Base-by-base conservation (phyloP, 37 sponge, comb jelly and placozoan genomes). In the Agelas oroides region DNA sequence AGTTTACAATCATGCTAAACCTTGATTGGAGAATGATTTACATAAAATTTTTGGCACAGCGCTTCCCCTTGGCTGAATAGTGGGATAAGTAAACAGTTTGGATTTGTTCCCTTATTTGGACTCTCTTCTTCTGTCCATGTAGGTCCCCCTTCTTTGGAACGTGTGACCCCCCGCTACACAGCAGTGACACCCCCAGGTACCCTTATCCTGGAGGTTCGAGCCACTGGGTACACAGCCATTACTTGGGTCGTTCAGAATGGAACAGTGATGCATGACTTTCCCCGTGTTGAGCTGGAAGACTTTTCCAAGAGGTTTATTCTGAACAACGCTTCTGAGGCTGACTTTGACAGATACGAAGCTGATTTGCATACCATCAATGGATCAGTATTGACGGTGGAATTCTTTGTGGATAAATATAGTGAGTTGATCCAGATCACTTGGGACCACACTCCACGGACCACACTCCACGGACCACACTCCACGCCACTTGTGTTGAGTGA, bases 181-280 rank as follows among this genome's bases (percentile, higher is more conserved):
- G 59, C 37, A 21, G 71, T 81, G 16, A 31, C 54, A 2, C 81
- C 81, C 52, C 81, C 81, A 24, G 13, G 17, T 28, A 31, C 54
- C 25, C 57, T 81, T 11, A 36, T 81, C 3, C 58, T 81, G 30
- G 81, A 81, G 58, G 35, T 81, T 19, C 28, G 38, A 28, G 81
- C 71, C 36, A 69, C 71, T 11, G 52, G 71, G 18, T 81, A 55
- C 31, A 55, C 56, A 53, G 54, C 54, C 34, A 69, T 81, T 32
- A 69, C 81, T 20, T 81, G 81, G 81, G 8, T n/a, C n/a, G 21
- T 81, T 2, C 16, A 68, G 21, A 81, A 81, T 68, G 81, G 81
- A 12, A 69, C 81, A 31, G 71, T 35, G 3, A 69, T 68, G 69
- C 69, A 69, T 54, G 71, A 20, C 53, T 69, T 81, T 56, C 30